These are phyloP conservation scores for Microcebus murinus DNA, from an alignment of 2,113 vertebrate genomes.

Conservation along the genomic window DNA sequence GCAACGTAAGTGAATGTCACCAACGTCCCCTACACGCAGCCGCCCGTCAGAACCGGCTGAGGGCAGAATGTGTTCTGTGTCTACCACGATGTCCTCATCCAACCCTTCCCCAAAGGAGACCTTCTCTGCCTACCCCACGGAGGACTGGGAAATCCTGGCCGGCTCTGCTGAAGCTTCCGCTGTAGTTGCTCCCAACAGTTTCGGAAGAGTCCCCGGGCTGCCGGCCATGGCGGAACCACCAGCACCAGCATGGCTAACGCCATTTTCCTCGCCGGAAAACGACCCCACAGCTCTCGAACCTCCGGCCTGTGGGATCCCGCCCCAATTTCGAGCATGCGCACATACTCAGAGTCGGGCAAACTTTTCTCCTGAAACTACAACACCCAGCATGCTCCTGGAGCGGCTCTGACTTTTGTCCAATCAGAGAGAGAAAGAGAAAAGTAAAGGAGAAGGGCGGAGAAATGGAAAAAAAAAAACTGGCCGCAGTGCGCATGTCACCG, in stretches of 20 bases:
- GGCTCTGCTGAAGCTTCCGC: neutral
- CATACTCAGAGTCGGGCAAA: accelerated
- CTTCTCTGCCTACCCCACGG: conserved; percentile 68
- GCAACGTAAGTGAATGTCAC: neutral
- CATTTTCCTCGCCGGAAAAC: accelerated
- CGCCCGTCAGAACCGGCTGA: neutral
- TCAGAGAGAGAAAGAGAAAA: neutral
- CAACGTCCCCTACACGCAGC: neutral
- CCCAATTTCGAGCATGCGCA: accelerated
- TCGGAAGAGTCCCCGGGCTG: neutral
- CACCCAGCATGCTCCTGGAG: neutral
- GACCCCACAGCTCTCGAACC: accelerated
- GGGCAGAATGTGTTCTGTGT: neutral
- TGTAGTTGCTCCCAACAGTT: conserved; percentile 68
- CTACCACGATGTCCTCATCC: neutral
- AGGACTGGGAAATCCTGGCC: neutral
- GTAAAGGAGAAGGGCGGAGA: neutral
- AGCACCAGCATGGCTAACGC: neutral
- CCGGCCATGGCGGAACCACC: accelerated
- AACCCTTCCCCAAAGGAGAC: neutral
- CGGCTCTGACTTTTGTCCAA: neutral
- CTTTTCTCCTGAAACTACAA: neutral
- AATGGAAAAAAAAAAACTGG: neutral
- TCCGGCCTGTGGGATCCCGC: accelerated
- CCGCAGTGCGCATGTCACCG: conserved; percentile 50